These are phyloP conservation scores for Tetragonula carbonaria DNA, from an alignment of 2,888 invertebrate species.

Conservation along the genomic window DNA sequence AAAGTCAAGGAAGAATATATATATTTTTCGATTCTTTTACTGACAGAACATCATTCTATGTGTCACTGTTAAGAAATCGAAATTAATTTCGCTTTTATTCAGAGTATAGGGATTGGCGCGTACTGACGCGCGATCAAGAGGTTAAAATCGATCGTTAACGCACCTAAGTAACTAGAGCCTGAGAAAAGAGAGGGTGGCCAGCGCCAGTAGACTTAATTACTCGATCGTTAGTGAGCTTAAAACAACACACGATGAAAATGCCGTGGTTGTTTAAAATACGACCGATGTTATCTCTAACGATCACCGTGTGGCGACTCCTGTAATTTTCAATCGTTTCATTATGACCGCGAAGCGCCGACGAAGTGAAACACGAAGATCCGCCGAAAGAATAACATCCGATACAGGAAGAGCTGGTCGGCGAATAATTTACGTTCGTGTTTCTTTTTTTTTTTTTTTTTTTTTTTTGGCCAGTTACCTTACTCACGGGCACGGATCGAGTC, in stretches of 20 bases:
- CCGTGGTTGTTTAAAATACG: too few species aligned
- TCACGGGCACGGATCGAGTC: constrained; percentile 23
- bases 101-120: too few species aligned
- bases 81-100: too few species aligned
- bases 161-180: constrained; percentile 8
- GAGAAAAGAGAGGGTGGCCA: neutral
- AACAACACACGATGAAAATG: constrained; percentile 1
- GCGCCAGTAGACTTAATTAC: constrained; percentile 30
- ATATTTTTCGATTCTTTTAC: too few species aligned
- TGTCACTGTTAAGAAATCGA: too few species aligned
- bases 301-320: neutral
- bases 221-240: constrained; percentile 4
- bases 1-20: too few species aligned
- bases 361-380: constrained; percentile 33
- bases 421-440: constrained; percentile 25
- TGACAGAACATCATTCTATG: too few species aligned
- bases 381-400: constrained; percentile 22
- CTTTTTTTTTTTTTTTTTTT: too few species aligned
- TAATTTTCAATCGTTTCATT: constrained; percentile 40
- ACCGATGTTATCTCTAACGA: constrained; percentile 25
- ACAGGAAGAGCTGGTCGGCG: constrained; percentile 30
- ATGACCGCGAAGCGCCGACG: neutral
- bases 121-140: too few species aligned
- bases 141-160: constrained; percentile 48
- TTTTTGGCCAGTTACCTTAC: constrained; percentile 37